These are phyloP conservation scores for Forbesichthys papilliferus DNA, from an alignment of 2,113 vertebrate genomes.

Conservation along the genomic window DNA sequence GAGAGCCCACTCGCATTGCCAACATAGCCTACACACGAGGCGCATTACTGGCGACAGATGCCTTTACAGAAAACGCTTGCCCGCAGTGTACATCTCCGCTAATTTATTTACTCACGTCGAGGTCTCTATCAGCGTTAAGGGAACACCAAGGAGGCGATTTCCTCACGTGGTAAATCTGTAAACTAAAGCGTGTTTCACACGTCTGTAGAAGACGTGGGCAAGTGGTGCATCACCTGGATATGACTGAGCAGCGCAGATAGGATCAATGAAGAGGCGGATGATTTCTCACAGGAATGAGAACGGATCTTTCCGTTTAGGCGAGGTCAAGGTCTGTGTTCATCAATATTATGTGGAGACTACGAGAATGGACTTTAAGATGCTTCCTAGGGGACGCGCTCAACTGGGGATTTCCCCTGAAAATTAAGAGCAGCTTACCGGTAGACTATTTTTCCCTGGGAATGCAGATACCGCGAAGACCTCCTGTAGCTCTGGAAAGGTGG, in stretches of 20 bases:
- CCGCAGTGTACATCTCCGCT: conserved; percentile 8
- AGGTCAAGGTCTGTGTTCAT: conserved; percentile 52
- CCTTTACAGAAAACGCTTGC: conserved; percentile 38
- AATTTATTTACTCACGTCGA: neutral
- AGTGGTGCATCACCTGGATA: conserved; percentile 55
- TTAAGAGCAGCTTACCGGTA: conserved; percentile 19
- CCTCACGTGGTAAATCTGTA: conserved; percentile 46
- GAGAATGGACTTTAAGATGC: conserved; percentile 59
- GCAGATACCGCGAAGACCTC: conserved; percentile 39
- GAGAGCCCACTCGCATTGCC: neutral
- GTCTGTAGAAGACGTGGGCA: neutral
- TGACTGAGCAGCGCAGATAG: conserved; percentile 53
- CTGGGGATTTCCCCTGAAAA: conserved; percentile 53
- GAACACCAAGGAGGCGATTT: too few species aligned
- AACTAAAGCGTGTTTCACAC: too few species aligned
- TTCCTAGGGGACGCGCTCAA: conserved; percentile 41
- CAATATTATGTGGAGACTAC: conserved; percentile 53
- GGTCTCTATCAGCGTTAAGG: too few species aligned
- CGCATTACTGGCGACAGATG: conserved; percentile 57
- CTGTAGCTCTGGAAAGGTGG: conserved; percentile 32
- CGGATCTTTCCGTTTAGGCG: conserved; percentile 35
- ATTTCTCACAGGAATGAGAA: neutral
- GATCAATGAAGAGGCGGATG: conserved; percentile 50
- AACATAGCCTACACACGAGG: conserved; percentile 16
- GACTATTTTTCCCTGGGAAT: conserved; percentile 44